phyloP scores from a whole-genome alignment of 2,797 vertebrate genomes.

The Margarornis squamiger region DNA sequence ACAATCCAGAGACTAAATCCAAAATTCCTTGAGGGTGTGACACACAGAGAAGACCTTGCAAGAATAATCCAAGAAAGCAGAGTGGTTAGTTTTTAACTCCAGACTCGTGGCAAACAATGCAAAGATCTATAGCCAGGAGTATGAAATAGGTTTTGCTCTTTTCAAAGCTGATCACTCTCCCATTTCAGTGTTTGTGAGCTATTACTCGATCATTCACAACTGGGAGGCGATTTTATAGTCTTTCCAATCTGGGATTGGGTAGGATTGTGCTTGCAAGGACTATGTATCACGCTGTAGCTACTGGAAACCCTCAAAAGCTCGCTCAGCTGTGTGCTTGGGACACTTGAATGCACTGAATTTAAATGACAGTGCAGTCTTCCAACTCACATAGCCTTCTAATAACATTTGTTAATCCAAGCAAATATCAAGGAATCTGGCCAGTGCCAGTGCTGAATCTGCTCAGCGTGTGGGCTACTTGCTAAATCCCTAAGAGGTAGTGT shows the following conservation, averaged over 20 bases:
- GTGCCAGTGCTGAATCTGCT: not conserved
- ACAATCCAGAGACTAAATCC: not conserved
- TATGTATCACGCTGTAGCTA: not conserved
- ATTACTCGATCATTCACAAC: not conserved
- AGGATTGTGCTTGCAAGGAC: not conserved
- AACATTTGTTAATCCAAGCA: constrained; percentile 49
- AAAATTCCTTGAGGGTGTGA: not conserved
- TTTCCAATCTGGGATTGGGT: not conserved
- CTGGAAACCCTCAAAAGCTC: constrained; percentile 6
- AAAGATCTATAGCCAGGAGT: not conserved
- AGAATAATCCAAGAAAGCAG: not conserved
- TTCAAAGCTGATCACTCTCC: not conserved
- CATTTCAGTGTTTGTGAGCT: not conserved
- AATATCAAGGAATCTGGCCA: constrained; percentile 37
- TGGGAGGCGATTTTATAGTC: not conserved
- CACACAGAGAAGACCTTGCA: not conserved
- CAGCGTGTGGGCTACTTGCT: not conserved
- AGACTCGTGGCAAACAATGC: not conserved
- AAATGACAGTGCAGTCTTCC: constrained; percentile 35
- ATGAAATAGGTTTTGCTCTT: not conserved
- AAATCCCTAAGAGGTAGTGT: not conserved
- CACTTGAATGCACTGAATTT: constrained; percentile 23
- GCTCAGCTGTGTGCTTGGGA: not conserved
- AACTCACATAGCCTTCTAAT: constrained; percentile 36
- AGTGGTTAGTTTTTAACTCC: not conserved